Percentiles rank a stretch among this genome's conserved stretches.
Evolutionary conservation across 2,113 vertebrate genomes (phyloP).

Genomic region (Jacana jacana): DNA sequence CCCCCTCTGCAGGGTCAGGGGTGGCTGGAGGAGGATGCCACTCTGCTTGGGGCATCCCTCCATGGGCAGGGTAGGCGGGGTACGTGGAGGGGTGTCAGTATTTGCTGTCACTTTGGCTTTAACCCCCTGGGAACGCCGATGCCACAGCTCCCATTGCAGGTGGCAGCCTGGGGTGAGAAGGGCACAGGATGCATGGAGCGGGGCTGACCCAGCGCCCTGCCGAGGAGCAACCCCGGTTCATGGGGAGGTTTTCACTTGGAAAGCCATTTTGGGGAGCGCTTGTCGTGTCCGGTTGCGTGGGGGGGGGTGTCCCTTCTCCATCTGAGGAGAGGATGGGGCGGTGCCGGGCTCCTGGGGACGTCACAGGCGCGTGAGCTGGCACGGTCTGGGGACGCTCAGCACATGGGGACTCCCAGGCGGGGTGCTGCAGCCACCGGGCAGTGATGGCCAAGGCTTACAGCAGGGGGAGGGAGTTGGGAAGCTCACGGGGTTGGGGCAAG

Average conservation of each 20-base stretch:
- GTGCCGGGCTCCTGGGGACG: neutral
- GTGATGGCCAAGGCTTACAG: neutral
- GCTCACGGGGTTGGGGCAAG: neutral
- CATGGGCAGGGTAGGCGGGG: rapidly evolving
- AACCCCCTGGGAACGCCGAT: rapidly evolving
- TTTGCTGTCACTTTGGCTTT: neutral
- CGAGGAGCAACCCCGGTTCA: neutral
- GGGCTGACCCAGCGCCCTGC: neutral
- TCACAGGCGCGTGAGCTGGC: rapidly evolving
- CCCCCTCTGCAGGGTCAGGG: neutral
- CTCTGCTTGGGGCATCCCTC: neutral
- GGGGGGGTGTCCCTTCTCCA: neutral
- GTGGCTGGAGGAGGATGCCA: neutral
- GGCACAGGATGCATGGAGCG: neutral
- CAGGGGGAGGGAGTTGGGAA: neutral
- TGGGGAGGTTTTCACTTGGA: neutral
- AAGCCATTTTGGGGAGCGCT: neutral
- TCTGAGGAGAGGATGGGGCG: neutral
- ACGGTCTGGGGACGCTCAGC: neutral
- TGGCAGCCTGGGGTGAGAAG: neutral
- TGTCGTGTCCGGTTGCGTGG: rapidly evolving
- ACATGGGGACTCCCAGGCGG: rapidly evolving
- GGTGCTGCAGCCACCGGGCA: neutral
- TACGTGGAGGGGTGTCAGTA: neutral
- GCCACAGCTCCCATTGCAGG: neutral